A percentile compares a stretch with the other conserved stretches of the same genome.
phyloP scores from a whole-genome alignment of 1,140 invertebrate genomes.

The Myzus persicae region DNA sequence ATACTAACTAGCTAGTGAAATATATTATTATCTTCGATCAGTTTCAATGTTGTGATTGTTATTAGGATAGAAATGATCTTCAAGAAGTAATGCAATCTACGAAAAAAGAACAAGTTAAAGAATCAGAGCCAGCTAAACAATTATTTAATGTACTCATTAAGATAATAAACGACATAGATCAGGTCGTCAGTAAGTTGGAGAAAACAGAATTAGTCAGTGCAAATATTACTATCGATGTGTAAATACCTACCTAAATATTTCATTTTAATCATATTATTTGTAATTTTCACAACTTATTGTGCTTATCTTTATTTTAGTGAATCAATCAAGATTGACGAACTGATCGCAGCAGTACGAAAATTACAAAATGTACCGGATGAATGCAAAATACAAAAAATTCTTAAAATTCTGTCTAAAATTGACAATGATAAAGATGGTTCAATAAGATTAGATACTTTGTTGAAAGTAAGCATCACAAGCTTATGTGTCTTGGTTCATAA shows the following conservation, averaged over 20 bases:
- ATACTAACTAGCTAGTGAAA: neutral
- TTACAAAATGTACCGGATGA: constrained; percentile 87
- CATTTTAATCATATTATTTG: neutral
- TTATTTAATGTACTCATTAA: constrained; percentile 79
- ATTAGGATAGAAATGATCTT: constrained; percentile 77
- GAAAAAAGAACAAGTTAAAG: constrained; percentile 76
- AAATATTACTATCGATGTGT: constrained; percentile 62
- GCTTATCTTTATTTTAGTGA: constrained; percentile 68
- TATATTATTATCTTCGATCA: constrained; percentile 1
- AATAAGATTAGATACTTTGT: constrained; percentile 88
- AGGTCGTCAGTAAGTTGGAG: constrained; percentile 76
- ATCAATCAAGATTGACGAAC: constrained; percentile 87
- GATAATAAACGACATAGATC: constrained; percentile 88
- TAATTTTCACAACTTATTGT: neutral
- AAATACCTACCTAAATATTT: neutral
- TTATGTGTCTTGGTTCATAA: constrained; percentile 7
- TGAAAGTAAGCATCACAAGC: constrained; percentile 75
- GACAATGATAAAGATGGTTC: constrained; percentile 92
- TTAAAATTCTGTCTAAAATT: constrained; percentile 83
- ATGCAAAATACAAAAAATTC: constrained; percentile 80
- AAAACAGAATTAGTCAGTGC: constrained; percentile 67
- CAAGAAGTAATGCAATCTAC: constrained; percentile 74
- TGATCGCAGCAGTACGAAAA: constrained; percentile 82
- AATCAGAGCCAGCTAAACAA: constrained; percentile 81
- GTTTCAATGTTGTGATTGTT: constrained; percentile 1